These are phyloP conservation scores for Fregata magnificens DNA, from an alignment of 2,113 vertebrate species.

Conservation along the genomic window DNA sequence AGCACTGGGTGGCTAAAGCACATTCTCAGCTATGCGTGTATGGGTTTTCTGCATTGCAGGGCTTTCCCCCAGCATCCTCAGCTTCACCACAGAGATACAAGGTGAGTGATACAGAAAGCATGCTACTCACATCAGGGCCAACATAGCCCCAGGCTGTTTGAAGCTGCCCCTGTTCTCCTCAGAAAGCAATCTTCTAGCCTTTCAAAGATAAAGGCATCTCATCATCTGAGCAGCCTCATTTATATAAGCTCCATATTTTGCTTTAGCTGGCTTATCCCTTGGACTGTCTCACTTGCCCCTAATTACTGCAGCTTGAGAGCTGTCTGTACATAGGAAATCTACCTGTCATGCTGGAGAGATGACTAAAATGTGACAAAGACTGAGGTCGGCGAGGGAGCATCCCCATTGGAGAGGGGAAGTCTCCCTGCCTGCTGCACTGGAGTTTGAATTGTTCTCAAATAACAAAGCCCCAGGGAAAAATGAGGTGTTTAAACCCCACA, in stretches of 20 bases:
- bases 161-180: background rate
- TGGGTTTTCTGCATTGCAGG: background rate
- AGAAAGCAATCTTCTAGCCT: background rate
- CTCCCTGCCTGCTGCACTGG: background rate
- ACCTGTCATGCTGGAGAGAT: background rate
- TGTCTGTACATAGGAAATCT: background rate
- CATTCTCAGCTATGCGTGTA: background rate
- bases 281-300: background rate
- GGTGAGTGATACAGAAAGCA: background rate
- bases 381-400: background rate
- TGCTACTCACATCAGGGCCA: background rate
- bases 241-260: background rate
- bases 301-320: background rate
- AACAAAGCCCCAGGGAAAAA: background rate
- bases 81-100: background rate
- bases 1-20: background rate
- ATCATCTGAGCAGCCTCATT: rapidly evolving
- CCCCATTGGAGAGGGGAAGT: background rate
- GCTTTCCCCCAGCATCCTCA: background rate
- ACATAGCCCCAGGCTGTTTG: background rate
- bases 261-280: background rate
- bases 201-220: background rate
- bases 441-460: constrained; percentile 9
- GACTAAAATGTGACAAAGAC: constrained; percentile 30
- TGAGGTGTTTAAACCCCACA: background rate